These are phyloP conservation scores for Atherinomorus stipes DNA, from an alignment of 2,113 vertebrate species.

Conservation along the genomic window DNA sequence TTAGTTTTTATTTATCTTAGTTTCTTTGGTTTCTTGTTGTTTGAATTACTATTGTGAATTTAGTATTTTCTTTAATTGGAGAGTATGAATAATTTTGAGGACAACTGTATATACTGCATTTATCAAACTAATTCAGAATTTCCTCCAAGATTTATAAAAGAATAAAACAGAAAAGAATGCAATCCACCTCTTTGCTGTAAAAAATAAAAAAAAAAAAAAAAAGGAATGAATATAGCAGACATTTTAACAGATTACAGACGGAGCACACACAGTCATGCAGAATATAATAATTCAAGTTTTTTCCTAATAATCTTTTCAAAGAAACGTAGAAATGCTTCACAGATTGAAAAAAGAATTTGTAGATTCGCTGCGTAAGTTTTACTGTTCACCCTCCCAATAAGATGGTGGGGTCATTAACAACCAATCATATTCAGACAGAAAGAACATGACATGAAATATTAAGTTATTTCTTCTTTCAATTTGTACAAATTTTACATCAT, in stretches of 20 bases:
- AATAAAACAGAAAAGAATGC: background rate
- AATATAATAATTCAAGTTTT: background rate
- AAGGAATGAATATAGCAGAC: too few species aligned
- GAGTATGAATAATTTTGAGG: too few species aligned
- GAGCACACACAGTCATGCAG: background rate
- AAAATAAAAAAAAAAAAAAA: too few species aligned
- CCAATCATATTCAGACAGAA: background rate
- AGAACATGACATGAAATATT: background rate
- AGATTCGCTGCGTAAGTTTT: too few species aligned
- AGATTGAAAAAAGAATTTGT: background rate
- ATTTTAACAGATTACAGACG: background rate
- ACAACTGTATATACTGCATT: too few species aligned
- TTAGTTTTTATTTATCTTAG: too few species aligned
- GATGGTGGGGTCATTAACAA: background rate
- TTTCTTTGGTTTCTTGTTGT: too few species aligned
- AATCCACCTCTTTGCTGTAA: background rate
- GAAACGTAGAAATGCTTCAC: background rate
- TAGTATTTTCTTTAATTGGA: too few species aligned
- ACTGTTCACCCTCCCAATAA: too few species aligned
- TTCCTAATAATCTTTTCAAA: too few species aligned
- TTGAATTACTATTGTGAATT: too few species aligned
- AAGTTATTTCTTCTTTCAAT: background rate
- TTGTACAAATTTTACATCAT: background rate
- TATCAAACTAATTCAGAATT: background rate
- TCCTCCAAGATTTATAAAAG: conserved; percentile 1